Base-by-base conservation (phyloP, 1,140 invertebrate genomes). In the Leptopilina boulardi region DNA sequence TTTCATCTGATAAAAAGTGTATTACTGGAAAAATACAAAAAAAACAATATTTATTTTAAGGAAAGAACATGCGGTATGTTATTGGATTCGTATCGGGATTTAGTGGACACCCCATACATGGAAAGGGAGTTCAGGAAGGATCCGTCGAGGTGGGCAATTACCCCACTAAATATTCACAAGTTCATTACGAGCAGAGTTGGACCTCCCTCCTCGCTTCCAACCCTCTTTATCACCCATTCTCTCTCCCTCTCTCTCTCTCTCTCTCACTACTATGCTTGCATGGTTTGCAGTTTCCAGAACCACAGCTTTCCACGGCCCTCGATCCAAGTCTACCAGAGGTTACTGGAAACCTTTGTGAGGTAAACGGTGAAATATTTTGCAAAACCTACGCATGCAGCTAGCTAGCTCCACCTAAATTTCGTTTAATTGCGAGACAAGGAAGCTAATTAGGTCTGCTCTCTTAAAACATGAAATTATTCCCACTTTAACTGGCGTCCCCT, bases 121-220 rank as follows among this genome's bases (percentile, higher is more conserved):
- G 54, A 75, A 80, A 72, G 73, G 75, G 70, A 78, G 78, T 75
- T 47, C 70, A 82, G 74, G 78, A 80, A 82, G 80, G 82, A 80
- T 84, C 81, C 83, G 78, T 82, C 83, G 83, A 76, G 85, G 86
- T 85, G 86, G 86, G 85, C 88, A 90, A 90, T 90, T 90, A 90
- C 87, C 86, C 79, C 84, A 87, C 87, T 90, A 90, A 90, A 90
- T 90, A 90, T 90, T 90, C 89, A 90, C 88, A 89, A 90, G 88
- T 90, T 90, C 89, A 89, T 90, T 90, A 90, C 88, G 87, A 87
- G 84, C 83, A 23, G 81, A 89, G 88, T 85, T 87, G 84, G 81
- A 87, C 79, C 70, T 34, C 79, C 75, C 38, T 54, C 77, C 75
- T 70, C 76, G 11, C 59, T 78, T 73, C 30, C 74, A 23, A 74